Evolutionary conservation across 2,113 vertebrate species (phyloP), one percentile per base, ranked within the genome.

Genomic region (Cryptotis parvus): DNA sequence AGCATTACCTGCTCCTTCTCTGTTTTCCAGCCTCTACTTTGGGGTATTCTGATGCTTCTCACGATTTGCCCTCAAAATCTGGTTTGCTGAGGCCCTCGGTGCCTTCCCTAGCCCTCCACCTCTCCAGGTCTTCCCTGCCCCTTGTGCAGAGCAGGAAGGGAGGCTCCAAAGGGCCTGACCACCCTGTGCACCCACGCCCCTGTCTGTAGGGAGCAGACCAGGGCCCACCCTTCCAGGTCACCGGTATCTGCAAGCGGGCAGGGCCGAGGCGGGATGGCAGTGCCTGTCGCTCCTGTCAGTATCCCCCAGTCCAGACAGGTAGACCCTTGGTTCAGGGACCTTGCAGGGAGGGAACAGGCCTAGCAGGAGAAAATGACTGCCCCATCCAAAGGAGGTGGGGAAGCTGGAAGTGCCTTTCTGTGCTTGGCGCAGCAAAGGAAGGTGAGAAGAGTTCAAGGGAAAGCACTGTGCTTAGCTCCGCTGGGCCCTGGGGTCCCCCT

Each of bases 171-270:
- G 22, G 1, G 10, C 4, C 55, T 52, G 31, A 16, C 29, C 26
- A 3, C 16, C 49, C 49, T 24, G 4, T 20, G 69, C 10, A 18
- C 0, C 43, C 0, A 0, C 8, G 16, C 12, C 37, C 31, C 9
- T 3, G 49, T 52, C 39, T 14, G 18, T 27, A 11, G 10, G 3
- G 65, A 72, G 52, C 65, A 78, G 65, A 35, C 18, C 1, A 39
- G 73, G 11, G 9, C 49, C 89, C n/a, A 1, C 26, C 65, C 10
- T 22, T 35, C 7, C 27, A 0, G 26, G 45, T 22, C 63, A 29
- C 11, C 26, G 14, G 31, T 12, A 65, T 15, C 26, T 31, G 11
- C n/a, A n/a, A n/a, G n/a, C n/a, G n/a, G n/a, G n/a, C n/a, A n/a
- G n/a, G n/a, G n/a, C n/a, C n/a, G n/a, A n/a, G n/a, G n/a, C n/a